Percentiles rank a stretch among this genome's conserved stretches.
Conservation (phyloP, 2,888 invertebrate genomes). For the Epinotia nisella region DNA sequence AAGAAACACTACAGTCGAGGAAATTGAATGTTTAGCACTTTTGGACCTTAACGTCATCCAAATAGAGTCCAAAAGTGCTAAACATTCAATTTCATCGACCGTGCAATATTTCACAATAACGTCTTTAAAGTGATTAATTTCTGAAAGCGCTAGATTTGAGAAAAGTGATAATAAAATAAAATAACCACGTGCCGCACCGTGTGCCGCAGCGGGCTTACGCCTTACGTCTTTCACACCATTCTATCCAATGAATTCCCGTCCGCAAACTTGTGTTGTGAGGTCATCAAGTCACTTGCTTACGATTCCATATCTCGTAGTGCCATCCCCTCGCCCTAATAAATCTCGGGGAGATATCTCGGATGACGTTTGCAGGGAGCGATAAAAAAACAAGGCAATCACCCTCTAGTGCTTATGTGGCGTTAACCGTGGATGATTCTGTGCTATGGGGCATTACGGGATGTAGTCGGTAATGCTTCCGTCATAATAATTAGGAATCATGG, state of each 20-base stretch:
- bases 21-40: no score
- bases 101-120: not conserved
- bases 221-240: not conserved
- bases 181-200: no score
- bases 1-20: no score
- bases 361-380: constrained; percentile 61
- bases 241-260: not conserved
- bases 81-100: no score
- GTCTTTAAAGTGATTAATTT: not conserved
- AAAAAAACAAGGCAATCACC: constrained; percentile 64
- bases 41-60: no score
- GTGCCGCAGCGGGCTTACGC: not conserved
- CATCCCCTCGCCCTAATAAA: constrained; percentile 56
- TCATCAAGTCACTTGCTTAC: constrained; percentile 13
- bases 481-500: not conserved
- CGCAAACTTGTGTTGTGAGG: not conserved
- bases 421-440: constrained; percentile 58
- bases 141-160: not conserved
- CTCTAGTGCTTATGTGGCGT: constrained; percentile 64
- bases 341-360: constrained; percentile 55
- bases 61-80: no score
- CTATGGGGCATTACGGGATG: constrained; percentile 25
- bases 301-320: constrained; percentile 50
- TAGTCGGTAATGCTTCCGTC: constrained; percentile 2
- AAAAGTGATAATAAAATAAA: no score